A percentile compares a stretch with the other conserved stretches of the same genome.
phyloP scores from a whole-genome alignment of 2,888 invertebrate species.

The Acheta domesticus region DNA sequence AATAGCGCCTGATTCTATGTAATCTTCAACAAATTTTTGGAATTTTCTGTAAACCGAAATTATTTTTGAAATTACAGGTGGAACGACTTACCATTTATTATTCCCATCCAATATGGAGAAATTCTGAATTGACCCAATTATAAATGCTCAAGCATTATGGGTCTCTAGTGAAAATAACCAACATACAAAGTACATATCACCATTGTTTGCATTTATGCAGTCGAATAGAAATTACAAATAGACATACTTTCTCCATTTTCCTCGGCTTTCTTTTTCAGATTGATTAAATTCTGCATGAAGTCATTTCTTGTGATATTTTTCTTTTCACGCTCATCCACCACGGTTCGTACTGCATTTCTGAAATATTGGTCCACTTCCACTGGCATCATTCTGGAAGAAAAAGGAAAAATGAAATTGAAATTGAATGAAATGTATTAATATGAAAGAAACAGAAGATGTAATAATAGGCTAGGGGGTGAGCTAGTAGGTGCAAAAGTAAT shows the following conservation, averaged over 20 bases:
- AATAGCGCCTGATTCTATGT: too few relatives aligned
- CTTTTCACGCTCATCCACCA: conserved; percentile 50
- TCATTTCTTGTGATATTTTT: conserved; percentile 52
- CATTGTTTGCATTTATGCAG: too few relatives aligned
- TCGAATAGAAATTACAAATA: too few relatives aligned
- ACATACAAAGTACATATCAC: too few relatives aligned
- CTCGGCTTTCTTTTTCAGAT: conserved; percentile 50
- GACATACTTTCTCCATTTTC: conserved; percentile 41
- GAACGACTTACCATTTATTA: too few relatives aligned
- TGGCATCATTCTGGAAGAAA: conserved; percentile 42
- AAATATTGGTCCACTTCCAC: conserved; percentile 50
- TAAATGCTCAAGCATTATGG: too few relatives aligned
- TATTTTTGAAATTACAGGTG: too few relatives aligned
- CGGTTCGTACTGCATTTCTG: conserved; percentile 48
- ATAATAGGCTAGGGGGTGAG: not conserved
- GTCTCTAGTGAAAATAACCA: too few relatives aligned
- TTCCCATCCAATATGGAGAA: too few relatives aligned
- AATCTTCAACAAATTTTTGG: too few relatives aligned
- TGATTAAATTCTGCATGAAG: conserved; percentile 55
- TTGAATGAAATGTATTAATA: not conserved
- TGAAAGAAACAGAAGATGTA: not conserved
- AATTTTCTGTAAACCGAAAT: too few relatives aligned
- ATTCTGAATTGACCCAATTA: too few relatives aligned
- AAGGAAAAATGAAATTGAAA: not conserved
- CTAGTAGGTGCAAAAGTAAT: not conserved